These are phyloP conservation scores for Cricetomys ansorgei DNA, from an alignment of 2,113 vertebrate genomes.

Conservation along the genomic window DNA sequence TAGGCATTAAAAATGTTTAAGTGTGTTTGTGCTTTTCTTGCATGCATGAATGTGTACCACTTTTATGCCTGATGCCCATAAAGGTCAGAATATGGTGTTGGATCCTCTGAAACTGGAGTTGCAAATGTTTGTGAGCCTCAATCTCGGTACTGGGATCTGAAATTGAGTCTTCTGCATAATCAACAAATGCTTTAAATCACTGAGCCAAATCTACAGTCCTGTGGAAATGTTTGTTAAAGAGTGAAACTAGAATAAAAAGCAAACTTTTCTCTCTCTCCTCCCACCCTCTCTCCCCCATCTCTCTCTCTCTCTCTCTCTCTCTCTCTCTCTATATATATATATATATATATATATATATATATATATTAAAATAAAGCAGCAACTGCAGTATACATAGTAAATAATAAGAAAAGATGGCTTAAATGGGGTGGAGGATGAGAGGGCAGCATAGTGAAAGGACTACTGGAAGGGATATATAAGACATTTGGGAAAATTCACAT, in stretches of 20 bases:
- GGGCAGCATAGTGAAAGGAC: background rate
- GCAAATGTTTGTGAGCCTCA: background rate
- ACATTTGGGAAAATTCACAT: background rate
- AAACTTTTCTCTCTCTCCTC: no score
- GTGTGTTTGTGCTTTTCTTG: background rate
- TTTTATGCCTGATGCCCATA: background rate
- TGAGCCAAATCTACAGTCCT: background rate
- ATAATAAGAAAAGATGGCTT: background rate
- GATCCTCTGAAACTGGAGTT: background rate
- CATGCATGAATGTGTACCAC: background rate
- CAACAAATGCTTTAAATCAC: background rate
- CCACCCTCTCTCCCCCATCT: no score
- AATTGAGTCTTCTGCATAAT: background rate
- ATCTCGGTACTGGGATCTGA: background rate
- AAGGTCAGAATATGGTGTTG: background rate
- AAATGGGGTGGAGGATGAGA: background rate
- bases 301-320: no score
- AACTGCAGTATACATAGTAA: background rate
- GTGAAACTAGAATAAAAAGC: background rate
- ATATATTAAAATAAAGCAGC: background rate
- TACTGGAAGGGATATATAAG: background rate
- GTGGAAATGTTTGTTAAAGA: background rate
- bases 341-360: background rate
- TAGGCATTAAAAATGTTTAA: background rate
- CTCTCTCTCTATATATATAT: no score